Evolutionary conservation across 2,888 invertebrate genomes (phyloP).

Genomic region (Lepidonotus clava): DNA sequence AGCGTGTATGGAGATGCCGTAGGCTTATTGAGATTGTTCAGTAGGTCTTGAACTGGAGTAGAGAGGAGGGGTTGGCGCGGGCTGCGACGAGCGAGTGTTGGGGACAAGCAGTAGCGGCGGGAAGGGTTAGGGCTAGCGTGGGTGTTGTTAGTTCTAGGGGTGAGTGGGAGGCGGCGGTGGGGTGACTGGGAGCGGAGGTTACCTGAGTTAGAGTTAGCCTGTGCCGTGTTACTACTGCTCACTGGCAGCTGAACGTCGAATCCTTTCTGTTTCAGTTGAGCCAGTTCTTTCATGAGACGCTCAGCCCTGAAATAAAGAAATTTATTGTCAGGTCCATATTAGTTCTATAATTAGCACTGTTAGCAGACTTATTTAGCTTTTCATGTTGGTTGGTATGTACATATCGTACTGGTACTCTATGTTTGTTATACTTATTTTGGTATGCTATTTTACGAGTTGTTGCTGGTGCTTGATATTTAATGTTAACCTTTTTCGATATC

Average conservation of each 20-base stretch:
- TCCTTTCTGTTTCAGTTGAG: slow-evolving; percentile 14
- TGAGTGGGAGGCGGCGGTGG: neutral
- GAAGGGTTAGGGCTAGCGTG: slow-evolving; percentile 27
- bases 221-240: neutral
- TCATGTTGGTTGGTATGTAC: too few relatives aligned
- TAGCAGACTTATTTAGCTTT: neutral
- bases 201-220: slow-evolving; percentile 41
- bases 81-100: neutral
- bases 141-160: neutral
- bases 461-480: too few relatives aligned
- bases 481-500: too few relatives aligned
- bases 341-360: neutral
- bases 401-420: too few relatives aligned
- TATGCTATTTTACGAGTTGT: too few relatives aligned
- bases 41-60: too few relatives aligned
- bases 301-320: slow-evolving; percentile 49
- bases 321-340: neutral
- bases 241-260: neutral
- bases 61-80: neutral
- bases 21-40: too few relatives aligned
- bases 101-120: neutral
- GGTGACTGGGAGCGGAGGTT: neutral
- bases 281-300: slow-evolving; percentile 54
- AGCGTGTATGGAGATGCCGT: too few relatives aligned
- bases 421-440: too few relatives aligned